Conservation (phyloP, 2,888 invertebrate genomes). For the Oscheius sp. region DNA sequence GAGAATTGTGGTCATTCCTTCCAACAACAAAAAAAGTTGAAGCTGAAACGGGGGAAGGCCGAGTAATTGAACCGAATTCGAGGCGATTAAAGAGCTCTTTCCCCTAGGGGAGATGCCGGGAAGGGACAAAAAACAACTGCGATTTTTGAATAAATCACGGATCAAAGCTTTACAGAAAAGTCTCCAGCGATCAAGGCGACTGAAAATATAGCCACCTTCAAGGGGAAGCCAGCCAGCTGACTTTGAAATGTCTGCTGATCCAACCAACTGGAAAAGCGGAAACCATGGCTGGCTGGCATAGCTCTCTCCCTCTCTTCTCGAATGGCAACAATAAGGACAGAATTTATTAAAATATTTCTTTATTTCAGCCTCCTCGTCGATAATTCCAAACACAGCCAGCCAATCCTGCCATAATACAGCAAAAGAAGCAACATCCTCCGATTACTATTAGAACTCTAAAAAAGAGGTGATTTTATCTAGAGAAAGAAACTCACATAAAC, state of each 20-base stretch:
- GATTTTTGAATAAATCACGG: too few species aligned
- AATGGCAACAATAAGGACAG: not conserved
- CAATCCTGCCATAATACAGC: constrained; percentile 52
- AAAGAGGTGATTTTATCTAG: not conserved
- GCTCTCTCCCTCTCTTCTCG: not conserved
- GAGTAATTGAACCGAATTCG: too few species aligned
- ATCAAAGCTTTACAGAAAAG: too few species aligned
- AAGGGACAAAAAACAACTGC: too few species aligned
- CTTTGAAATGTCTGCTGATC: not conserved
- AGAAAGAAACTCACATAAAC: constrained; percentile 56
- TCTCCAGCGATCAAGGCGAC: too few species aligned
- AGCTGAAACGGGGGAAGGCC: too few species aligned
- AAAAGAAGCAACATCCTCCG: constrained; percentile 49
- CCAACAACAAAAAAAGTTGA: not conserved
- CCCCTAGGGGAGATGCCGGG: too few species aligned
- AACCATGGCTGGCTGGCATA: not conserved
- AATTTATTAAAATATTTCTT: not conserved
- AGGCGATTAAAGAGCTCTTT: too few species aligned
- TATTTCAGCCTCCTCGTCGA: constrained; percentile 14
- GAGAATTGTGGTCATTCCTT: constrained; percentile 12
- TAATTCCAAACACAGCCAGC: constrained; percentile 50
- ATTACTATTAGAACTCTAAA: constrained; percentile 54
- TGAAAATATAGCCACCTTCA: too few species aligned
- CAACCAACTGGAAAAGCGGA: not conserved
- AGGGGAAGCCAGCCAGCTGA: not conserved